Evolutionary conservation across 2,797 vertebrate genomes (phyloP), one percentile per base, ranked within the genome.

Genomic region (Lepus oiostolus): DNA sequence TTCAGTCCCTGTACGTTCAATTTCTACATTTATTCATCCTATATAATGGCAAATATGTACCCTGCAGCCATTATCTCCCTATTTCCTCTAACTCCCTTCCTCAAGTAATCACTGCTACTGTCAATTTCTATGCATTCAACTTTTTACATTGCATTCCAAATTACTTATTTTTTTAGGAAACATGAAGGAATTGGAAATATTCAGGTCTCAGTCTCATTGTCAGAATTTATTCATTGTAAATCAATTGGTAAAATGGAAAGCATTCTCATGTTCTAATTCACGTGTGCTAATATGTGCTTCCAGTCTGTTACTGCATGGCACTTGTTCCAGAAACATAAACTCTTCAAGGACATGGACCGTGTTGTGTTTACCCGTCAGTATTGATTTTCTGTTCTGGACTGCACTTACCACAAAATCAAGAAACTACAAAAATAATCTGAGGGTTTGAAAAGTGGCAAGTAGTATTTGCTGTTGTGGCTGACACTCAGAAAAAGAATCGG

Each of bases 311-410:
- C 21, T 85, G 5, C 68, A 30, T 91, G 70, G 21, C 38, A 79
- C 30, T 87, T 87, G 47, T 81, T 82, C 54, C 22, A 81, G 72
- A 2, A 95, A 81, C 28, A 65, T 83, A 87, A 93, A 95, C 35
- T 74, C 50, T 87, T 91, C 68, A 74, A 95, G 76, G 87, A 30
- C 71, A 62, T 80, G 54, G 47, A 38, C 5, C 54, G 76, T 88
- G 38, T 35, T 93, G 52, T 87, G 62, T 68, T 93, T 87, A 87
- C 28, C 50, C 16, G 62, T 92, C 60, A 54, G 65, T 67, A 95
- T 90, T 95, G 95, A 94, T 96, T 96, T 96, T 93, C 70, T 80
- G 22, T 94, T 88, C 75, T 67, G 60, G 54, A 88, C 35, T 85
- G 32, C 38, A 79, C 65, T 96, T 96, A 94, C 62, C 77, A 85